These are phyloP conservation scores for Calyptommatus sinebrachiatus DNA, from an alignment of 2,113 vertebrate genomes.

Conservation along the genomic window DNA sequence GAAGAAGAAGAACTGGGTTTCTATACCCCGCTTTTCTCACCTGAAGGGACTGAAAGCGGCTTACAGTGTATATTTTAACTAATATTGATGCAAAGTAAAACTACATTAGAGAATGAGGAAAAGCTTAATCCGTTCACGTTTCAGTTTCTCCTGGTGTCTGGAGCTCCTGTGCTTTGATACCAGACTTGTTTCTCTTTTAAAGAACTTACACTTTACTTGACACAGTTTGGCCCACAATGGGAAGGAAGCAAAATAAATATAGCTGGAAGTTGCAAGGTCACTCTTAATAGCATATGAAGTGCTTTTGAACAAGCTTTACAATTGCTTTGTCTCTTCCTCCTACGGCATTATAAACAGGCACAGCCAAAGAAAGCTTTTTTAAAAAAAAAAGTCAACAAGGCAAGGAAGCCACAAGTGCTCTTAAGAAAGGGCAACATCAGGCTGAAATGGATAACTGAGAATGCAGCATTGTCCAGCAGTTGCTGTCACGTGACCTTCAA, in stretches of 20 bases:
- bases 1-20: too few relatives aligned
- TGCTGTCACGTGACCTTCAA: conserved; percentile 37
- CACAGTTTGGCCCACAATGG: conserved; percentile 55
- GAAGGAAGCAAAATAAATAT: conserved; percentile 76
- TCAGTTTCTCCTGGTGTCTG: background rate
- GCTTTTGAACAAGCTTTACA: conserved; percentile 71
- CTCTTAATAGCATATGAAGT: conserved; percentile 65
- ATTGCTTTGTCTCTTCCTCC: conserved; percentile 82
- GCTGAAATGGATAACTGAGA: conserved; percentile 72
- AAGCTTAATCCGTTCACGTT: background rate
- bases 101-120: background rate
- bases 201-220: conserved; percentile 64
- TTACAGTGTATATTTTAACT: too few relatives aligned
- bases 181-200: conserved; percentile 9
- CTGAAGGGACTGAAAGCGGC: too few relatives aligned
- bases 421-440: conserved; percentile 82
- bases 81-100: too few relatives aligned
- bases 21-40: too few relatives aligned
- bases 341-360: conserved; percentile 75
- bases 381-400: conserved; percentile 73
- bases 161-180: conserved; percentile 28
- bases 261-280: conserved; percentile 77
- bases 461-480: conserved; percentile 37
- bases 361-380: conserved; percentile 76
- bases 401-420: conserved; percentile 81